Evolutionary conservation across 2,113 vertebrate species (phyloP).

Genomic region (Mirounga angustirostris): DNA sequence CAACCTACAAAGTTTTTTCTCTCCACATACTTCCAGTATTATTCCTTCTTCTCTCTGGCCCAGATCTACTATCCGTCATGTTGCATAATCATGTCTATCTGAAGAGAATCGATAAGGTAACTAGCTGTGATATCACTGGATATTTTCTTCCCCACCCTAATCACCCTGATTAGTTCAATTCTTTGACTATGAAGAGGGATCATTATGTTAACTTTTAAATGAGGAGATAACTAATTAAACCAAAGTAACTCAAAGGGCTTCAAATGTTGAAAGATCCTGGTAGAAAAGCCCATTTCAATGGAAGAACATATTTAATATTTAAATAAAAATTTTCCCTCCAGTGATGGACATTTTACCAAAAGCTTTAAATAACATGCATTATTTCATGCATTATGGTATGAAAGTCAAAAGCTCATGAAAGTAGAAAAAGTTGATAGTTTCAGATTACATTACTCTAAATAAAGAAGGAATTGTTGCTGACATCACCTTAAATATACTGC

Average conservation of each 20-base stretch:
- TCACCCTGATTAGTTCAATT: background rate
- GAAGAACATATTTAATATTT: constrained; percentile 22
- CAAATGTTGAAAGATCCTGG: background rate
- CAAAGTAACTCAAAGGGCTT: constrained; percentile 33
- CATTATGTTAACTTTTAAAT: constrained; percentile 16
- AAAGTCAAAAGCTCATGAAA: constrained; percentile 74
- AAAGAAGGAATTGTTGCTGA: constrained; percentile 82
- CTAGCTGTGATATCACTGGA: background rate
- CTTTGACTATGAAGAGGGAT: background rate
- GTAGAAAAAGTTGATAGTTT: constrained; percentile 71
- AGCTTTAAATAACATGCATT: constrained; percentile 62
- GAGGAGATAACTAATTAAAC: constrained; percentile 53
- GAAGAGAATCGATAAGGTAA: background rate
- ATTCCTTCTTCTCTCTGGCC: constrained; percentile 10
- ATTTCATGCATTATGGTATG: constrained; percentile 54
- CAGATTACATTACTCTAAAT: constrained; percentile 82
- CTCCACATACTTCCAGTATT: background rate
- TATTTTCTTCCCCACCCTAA: background rate
- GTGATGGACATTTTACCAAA: constrained; percentile 59
- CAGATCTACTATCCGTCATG: background rate
- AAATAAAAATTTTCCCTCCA: constrained; percentile 45
- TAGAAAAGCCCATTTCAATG: constrained; percentile 8
- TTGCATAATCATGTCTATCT: background rate
- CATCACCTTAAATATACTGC: constrained; percentile 81
- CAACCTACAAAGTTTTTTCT: background rate